Percentiles rank a stretch among this genome's conserved stretches.
Conservation (phyloP, 2,888 invertebrate species). For the Netelia inedita region DNA sequence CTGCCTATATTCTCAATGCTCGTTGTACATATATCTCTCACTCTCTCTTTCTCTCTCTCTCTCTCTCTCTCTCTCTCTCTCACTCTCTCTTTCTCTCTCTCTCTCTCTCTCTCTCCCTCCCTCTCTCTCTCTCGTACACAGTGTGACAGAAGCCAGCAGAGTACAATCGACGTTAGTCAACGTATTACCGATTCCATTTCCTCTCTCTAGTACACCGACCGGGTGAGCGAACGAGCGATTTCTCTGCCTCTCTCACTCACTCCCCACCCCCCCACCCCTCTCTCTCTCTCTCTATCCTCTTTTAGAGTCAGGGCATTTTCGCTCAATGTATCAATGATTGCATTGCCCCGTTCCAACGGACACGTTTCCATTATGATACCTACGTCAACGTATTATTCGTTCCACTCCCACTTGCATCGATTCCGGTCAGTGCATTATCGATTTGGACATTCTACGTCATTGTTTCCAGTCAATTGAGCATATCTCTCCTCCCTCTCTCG, state of each 20-base stretch:
- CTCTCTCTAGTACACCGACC: constrained; percentile 62
- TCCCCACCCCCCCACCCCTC: constrained; percentile 38
- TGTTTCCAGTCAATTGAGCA: constrained; percentile 71
- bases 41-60: constrained; percentile 20
- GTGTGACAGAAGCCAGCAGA: constrained; percentile 60
- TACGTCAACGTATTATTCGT: constrained; percentile 72
- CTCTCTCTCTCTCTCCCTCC: constrained; percentile 14
- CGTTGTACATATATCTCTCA: constrained; percentile 25
- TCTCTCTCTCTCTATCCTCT: constrained; percentile 54
- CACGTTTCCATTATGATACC: constrained; percentile 71
- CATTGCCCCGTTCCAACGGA: constrained; percentile 68
- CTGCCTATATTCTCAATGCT: constrained; percentile 54
- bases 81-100: constrained; percentile 41
- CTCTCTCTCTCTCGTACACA: constrained; percentile 42
- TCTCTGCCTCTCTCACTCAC: constrained; percentile 42
- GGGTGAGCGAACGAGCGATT: constrained; percentile 62
- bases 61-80: constrained; percentile 38
- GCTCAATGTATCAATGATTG: constrained; percentile 72
- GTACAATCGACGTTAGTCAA: constrained; percentile 71
- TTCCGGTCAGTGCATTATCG: constrained; percentile 72
- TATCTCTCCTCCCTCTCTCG: constrained; percentile 27
- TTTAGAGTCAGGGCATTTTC: constrained; percentile 57
- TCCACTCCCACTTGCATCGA: constrained; percentile 69
- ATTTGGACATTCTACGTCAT: constrained; percentile 70
- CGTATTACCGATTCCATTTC: constrained; percentile 72